These are phyloP conservation scores for Aphaenogaster rudis DNA, from an alignment of 1,140 invertebrate genomes.

Conservation along the genomic window DNA sequence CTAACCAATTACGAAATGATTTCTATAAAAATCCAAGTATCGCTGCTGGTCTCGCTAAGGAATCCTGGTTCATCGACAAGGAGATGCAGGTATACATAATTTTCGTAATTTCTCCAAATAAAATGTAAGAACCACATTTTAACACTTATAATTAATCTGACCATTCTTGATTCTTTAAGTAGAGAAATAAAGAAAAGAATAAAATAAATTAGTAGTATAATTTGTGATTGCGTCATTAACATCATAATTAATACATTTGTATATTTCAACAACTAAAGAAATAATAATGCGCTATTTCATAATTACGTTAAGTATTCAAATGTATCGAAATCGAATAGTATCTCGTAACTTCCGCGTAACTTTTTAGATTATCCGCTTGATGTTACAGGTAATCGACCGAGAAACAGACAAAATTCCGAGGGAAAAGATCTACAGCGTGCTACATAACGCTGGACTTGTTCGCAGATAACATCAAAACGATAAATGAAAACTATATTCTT, in stretches of 20 bases:
- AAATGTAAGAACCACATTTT: neutral
- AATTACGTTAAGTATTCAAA: neutral
- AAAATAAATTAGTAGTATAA: neutral
- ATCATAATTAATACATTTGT: neutral
- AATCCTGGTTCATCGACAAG: constrained; percentile 92
- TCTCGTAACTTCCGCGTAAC: neutral
- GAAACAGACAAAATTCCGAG: constrained; percentile 93
- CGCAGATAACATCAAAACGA: constrained; percentile 72
- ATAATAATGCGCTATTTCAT: neutral
- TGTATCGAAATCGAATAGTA: neutral
- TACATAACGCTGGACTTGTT: constrained; percentile 90
- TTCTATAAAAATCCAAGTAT: constrained; percentile 93
- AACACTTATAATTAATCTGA: neutral
- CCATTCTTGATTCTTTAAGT: neutral
- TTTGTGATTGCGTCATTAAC: neutral
- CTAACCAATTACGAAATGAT: constrained; percentile 89
- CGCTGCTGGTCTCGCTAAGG: constrained; percentile 90
- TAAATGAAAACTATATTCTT: neutral
- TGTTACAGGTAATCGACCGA: constrained; percentile 89
- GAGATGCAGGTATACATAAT: constrained; percentile 88
- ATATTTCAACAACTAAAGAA: neutral
- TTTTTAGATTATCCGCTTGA: neutral
- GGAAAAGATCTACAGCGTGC: constrained; percentile 91
- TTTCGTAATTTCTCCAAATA: neutral
- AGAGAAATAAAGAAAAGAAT: neutral